phyloP scores from a whole-genome alignment of 2,888 invertebrate genomes.

The Drosophila kanekoi region DNA sequence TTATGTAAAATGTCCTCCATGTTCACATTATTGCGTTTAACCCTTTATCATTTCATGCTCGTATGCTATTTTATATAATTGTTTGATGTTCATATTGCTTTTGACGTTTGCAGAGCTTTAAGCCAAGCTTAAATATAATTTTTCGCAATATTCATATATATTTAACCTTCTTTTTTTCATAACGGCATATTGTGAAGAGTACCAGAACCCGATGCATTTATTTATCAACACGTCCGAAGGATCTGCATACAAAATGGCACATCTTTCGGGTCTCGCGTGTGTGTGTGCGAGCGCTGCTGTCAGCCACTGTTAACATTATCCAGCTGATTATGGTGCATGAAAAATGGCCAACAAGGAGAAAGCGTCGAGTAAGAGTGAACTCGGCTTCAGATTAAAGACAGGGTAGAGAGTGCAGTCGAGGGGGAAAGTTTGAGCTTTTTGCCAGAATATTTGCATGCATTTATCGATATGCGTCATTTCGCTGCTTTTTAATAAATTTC shows the following conservation, averaged over 20 bases:
- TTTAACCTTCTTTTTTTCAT: not conserved
- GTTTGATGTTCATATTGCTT: not conserved
- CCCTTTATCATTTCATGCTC: not conserved
- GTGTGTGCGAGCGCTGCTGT: constrained; percentile 37
- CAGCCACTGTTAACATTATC: constrained; percentile 64
- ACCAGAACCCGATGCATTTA: constrained; percentile 28
- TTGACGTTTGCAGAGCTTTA: not conserved
- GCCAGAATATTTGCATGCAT: constrained; percentile 61
- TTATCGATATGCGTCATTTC: constrained; percentile 63
- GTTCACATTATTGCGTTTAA: too few relatives aligned
- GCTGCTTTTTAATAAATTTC: constrained; percentile 67
- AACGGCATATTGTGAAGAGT: constrained; percentile 12
- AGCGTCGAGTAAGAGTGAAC: constrained; percentile 11
- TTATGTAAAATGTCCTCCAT: too few relatives aligned
- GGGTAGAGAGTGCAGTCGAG: not conserved
- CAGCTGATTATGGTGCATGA: constrained; percentile 74
- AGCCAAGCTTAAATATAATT: not conserved
- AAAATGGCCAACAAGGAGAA: constrained; percentile 56
- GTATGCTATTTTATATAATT: not conserved
- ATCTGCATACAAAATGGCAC: constrained; percentile 34
- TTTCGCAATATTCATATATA: constrained; percentile 3
- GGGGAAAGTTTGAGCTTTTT: not conserved
- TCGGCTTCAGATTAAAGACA: constrained; percentile 9
- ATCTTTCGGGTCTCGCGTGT: constrained; percentile 9
- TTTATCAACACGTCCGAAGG: constrained; percentile 41